These are phyloP conservation scores for Ectropis grisescens DNA, from an alignment of 1,140 invertebrate species.

Conservation along the genomic window DNA sequence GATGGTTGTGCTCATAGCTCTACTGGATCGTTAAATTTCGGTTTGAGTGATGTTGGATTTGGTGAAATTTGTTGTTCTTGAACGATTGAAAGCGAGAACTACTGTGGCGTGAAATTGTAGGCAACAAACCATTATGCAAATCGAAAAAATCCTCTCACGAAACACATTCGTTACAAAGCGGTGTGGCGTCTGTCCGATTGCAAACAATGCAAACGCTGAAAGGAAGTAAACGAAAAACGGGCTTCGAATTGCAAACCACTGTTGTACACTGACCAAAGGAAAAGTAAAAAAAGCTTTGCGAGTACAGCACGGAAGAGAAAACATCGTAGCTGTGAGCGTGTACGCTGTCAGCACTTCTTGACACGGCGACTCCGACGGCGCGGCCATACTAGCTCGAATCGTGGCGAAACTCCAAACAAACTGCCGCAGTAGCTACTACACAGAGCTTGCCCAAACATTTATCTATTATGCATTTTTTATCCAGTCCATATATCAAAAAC, in stretches of 20 bases:
- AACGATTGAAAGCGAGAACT: too few species aligned
- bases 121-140: slow-evolving; percentile 22
- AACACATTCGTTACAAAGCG: slow-evolving; percentile 22
- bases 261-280: too few species aligned
- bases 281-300: too few species aligned
- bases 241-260: slow-evolving; percentile 28
- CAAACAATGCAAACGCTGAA: slow-evolving; percentile 29
- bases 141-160: slow-evolving; percentile 16
- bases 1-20: slow-evolving; percentile 22
- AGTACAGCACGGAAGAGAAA: too few species aligned
- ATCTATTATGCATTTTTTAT: slow-evolving; percentile 35
- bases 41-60: too few species aligned
- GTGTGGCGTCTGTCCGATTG: slow-evolving; percentile 15
- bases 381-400: slow-evolving; percentile 2
- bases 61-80: too few species aligned
- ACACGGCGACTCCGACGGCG: slow-evolving; percentile 12
- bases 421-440: slow-evolving; percentile 28
- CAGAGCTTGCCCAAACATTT: slow-evolving; percentile 26
- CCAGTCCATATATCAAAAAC: slow-evolving; percentile 33
- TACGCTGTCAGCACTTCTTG: slow-evolving; percentile 34
- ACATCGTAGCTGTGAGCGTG: neutral
- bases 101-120: slow-evolving; percentile 6
- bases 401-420: slow-evolving; percentile 24
- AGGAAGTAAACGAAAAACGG: slow-evolving; percentile 26
- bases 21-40: too few species aligned